These are phyloP conservation scores for Brachionus asplanchnoidis DNA, from an alignment of 1,140 invertebrate species.

Conservation along the genomic window DNA sequence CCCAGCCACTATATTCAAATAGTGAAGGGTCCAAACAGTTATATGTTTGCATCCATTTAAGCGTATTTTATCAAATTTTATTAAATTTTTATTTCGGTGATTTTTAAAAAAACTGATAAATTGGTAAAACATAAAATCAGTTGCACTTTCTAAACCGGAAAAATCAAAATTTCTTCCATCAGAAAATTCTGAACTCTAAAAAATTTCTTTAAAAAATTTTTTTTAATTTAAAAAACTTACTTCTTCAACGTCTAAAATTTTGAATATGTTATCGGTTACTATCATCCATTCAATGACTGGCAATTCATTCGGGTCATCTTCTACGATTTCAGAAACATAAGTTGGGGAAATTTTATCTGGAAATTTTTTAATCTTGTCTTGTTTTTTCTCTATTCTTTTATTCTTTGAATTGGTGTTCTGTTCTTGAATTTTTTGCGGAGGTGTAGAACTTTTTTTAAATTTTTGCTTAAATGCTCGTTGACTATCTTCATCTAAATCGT, in stretches of 20 bases:
- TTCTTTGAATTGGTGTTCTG: neutral
- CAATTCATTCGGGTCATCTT: neutral
- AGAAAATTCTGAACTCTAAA: neutral
- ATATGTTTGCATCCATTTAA: conserved; percentile 27
- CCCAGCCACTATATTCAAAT: neutral
- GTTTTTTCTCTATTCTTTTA: neutral
- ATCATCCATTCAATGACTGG: neutral
- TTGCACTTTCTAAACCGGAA: conserved; percentile 15
- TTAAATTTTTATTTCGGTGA: neutral
- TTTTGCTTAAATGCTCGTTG: neutral
- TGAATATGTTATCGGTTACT: neutral
- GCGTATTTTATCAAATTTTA: neutral
- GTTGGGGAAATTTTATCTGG: neutral
- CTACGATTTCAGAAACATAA: neutral
- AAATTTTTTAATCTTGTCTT: neutral
- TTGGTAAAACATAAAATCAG: neutral
- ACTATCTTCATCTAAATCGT: neutral
- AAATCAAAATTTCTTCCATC: conserved; percentile 22
- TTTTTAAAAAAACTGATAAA: neutral
- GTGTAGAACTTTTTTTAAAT: neutral
- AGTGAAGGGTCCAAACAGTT: neutral
- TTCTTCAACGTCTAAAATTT: neutral
- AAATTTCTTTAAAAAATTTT: neutral
- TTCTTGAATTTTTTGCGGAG: neutral
- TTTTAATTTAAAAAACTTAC: neutral